phyloP scores from a whole-genome alignment of 2,797 vertebrate species.

The Microctenopoma stevenorrisi region DNA sequence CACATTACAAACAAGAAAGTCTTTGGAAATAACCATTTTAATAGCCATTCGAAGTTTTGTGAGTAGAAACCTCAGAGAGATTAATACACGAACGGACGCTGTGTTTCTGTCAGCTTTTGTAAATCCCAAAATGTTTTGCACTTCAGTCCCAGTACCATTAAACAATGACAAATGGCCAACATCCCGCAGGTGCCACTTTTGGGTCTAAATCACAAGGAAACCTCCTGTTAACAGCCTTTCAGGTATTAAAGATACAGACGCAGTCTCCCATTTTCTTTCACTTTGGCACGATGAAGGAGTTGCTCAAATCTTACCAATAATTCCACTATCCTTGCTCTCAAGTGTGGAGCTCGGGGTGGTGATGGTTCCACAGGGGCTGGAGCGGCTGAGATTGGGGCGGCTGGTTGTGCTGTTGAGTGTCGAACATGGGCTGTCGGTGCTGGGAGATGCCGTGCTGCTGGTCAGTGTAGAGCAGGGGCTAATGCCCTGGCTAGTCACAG shows the following conservation, averaged over 20 bases:
- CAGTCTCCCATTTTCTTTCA: no score
- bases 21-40: conserved; percentile 44
- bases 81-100: conserved; percentile 63
- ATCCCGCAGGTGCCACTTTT: conserved; percentile 7
- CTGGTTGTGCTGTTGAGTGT: conserved; percentile 92
- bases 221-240: neutral
- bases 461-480: conserved; percentile 97
- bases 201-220: conserved; percentile 13
- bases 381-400: conserved; percentile 83
- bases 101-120: conserved; percentile 64
- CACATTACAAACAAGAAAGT: conserved; percentile 28
- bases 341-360: conserved; percentile 98
- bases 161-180: conserved; percentile 42
- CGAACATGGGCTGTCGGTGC: conserved; percentile 96
- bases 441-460: conserved; percentile 95
- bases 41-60: conserved; percentile 32
- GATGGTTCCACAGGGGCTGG: conserved; percentile 92
- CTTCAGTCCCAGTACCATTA: conserved; percentile 29
- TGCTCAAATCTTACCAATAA: conserved; percentile 85
- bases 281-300: neutral
- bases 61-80: conserved; percentile 42
- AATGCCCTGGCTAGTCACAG: conserved; percentile 89
- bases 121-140: conserved; percentile 60
- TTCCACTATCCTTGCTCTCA: conserved; percentile 99
- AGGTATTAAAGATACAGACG: neutral